Percentiles rank a stretch among this genome's conserved stretches.
These are phyloP conservation scores for Macroglossus sobrinus DNA, from an alignment of 2,113 vertebrate species.

Conservation along the genomic window DNA sequence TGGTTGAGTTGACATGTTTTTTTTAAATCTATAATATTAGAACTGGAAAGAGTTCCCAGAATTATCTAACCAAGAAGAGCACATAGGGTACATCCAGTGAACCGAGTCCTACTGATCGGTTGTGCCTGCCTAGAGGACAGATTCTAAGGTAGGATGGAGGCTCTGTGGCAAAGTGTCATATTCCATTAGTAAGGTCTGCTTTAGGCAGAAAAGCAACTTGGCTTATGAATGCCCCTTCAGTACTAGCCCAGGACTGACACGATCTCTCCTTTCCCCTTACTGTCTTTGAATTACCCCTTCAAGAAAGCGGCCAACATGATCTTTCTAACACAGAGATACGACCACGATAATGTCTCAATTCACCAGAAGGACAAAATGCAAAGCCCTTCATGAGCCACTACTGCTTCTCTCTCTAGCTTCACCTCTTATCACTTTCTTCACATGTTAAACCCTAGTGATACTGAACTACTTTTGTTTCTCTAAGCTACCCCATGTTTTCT, in stretches of 20 bases:
- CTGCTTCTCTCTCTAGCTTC: not conserved
- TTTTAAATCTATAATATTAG: not conserved
- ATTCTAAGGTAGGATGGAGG: not conserved
- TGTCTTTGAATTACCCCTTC: not conserved
- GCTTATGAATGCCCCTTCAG: not conserved
- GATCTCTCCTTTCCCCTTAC: not conserved
- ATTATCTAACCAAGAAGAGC: not conserved
- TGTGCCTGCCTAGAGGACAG: not conserved
- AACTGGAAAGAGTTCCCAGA: not conserved
- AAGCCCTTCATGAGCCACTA: not conserved
- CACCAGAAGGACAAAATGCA: not conserved
- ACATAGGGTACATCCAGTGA: not conserved
- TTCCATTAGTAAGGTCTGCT: not conserved
- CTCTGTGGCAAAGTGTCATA: not conserved
- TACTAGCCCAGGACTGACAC: not conserved
- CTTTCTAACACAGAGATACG: not conserved
- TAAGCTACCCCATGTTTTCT: not conserved
- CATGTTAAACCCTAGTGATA: not conserved
- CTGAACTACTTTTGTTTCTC: not conserved
- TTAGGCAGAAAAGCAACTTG: not conserved
- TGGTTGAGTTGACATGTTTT: not conserved
- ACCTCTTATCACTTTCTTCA: not conserved
- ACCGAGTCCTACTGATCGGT: not conserved
- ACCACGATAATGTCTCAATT: not conserved
- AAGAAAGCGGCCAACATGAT: not conserved